Conservation (phyloP, 2,113 vertebrate species). For the Hypomesus transpacificus region DNA sequence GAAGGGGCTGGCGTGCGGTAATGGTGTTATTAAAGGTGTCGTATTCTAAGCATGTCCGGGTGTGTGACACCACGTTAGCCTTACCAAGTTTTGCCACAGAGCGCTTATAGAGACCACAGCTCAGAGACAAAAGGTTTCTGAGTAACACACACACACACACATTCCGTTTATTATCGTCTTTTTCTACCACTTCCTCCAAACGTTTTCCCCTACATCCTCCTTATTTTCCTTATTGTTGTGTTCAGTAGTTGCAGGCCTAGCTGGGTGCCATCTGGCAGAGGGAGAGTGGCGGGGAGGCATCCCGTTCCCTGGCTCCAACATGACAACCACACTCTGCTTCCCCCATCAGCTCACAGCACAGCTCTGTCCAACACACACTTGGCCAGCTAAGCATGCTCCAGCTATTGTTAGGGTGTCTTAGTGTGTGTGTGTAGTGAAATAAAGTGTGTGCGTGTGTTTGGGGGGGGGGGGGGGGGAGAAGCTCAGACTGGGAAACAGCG, state of each 20-base stretch:
- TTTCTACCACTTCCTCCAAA: background rate
- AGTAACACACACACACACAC: slow-evolving; percentile 4
- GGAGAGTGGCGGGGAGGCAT: background rate
- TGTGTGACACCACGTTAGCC: background rate
- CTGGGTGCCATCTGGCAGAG: slow-evolving; percentile 23
- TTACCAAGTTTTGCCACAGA: background rate
- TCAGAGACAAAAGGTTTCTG: background rate
- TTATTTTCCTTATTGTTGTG: background rate
- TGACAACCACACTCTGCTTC: slow-evolving; percentile 18
- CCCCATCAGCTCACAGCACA: slow-evolving; percentile 22
- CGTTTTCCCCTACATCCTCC: background rate
- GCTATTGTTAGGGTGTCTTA: slow-evolving; percentile 25
- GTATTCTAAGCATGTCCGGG: slow-evolving; percentile 29
- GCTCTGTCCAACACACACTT: slow-evolving; percentile 14
- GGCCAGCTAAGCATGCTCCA: slow-evolving; percentile 11
- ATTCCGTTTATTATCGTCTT: slow-evolving; percentile 10
- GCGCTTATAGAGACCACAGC: background rate
- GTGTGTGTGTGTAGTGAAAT: slow-evolving; percentile 9
- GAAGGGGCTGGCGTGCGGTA: slow-evolving; percentile 8
- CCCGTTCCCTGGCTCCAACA: slow-evolving; percentile 4
- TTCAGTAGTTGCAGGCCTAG: slow-evolving; percentile 15
- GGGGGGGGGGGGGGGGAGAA: background rate
- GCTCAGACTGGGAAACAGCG: no score
- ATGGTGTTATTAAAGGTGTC: slow-evolving; percentile 25
- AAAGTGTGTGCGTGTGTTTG: slow-evolving; percentile 3